These are phyloP conservation scores for Tragelaphus scriptus DNA, from an alignment of 2,113 vertebrate species.

Conservation along the genomic window DNA sequence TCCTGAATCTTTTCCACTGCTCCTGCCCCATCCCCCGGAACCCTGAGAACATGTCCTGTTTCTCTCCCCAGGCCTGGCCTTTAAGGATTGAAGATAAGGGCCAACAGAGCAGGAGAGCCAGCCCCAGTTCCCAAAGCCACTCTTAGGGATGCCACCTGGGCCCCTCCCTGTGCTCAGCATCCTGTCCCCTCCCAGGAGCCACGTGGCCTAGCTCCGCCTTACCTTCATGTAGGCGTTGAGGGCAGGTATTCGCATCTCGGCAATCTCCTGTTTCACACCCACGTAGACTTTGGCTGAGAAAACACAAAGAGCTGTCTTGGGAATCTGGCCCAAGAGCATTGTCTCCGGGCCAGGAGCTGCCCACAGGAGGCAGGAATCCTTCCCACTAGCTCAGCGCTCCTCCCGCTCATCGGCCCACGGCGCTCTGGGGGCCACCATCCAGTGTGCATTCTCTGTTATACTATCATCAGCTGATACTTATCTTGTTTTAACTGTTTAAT, in stretches of 20 bases:
- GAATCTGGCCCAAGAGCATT: fast-evolving
- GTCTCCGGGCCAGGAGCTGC: fast-evolving
- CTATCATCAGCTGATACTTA: neutral
- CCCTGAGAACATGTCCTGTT: neutral
- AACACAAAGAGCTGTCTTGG: neutral
- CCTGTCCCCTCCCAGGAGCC: fast-evolving
- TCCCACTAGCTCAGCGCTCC: fast-evolving
- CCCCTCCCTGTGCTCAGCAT: neutral
- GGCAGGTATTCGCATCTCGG: constrained; percentile 90
- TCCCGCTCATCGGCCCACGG: fast-evolving
- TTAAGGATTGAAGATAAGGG: neutral
- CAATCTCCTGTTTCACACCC: constrained; percentile 93
- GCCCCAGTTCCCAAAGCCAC: neutral
- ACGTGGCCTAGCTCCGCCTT: neutral
- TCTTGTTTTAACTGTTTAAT: neutral
- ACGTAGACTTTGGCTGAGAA: constrained; percentile 91
- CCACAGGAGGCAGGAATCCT: fast-evolving
- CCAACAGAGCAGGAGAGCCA: neutral
- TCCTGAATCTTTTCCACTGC: neutral
- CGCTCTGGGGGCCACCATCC: fast-evolving
- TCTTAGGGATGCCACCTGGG: neutral
- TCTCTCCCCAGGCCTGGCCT: neutral
- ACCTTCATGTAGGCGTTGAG: constrained; percentile 97
- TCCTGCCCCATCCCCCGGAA: fast-evolving
- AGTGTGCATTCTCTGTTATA: neutral